These are phyloP conservation scores for Microplitis deprimator DNA, from an alignment of 2,888 invertebrate species.

Conservation along the genomic window DNA sequence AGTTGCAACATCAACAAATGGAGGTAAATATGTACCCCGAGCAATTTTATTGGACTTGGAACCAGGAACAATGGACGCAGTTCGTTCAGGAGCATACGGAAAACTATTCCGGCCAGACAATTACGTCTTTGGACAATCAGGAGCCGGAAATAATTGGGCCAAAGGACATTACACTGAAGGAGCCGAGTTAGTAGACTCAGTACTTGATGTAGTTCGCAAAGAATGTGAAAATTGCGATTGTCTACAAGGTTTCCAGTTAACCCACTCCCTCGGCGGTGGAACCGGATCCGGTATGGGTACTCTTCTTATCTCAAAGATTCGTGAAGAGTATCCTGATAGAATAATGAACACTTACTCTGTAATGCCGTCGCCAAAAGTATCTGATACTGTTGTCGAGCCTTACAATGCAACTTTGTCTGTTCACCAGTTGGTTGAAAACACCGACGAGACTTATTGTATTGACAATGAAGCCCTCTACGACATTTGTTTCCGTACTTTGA, in stretches of 20 bases:
- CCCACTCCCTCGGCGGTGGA: conserved; percentile 86
- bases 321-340: conserved; percentile 91
- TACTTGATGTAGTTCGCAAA: conserved; percentile 87
- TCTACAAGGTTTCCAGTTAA: conserved; percentile 87
- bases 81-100: conserved; percentile 77
- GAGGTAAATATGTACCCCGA: conserved; percentile 79
- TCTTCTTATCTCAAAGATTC: conserved; percentile 88
- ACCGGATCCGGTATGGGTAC: conserved; percentile 87
- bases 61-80: conserved; percentile 82
- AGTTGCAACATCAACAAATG: conserved; percentile 77
- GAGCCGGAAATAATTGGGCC: conserved; percentile 74
- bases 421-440: conserved; percentile 92
- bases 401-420: conserved; percentile 93
- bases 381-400: conserved; percentile 94
- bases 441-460: conserved; percentile 93
- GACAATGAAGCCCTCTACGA: conserved; percentile 95
- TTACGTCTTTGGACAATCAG: conserved; percentile 75
- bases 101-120: conserved; percentile 80
- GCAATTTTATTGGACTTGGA: conserved; percentile 79
- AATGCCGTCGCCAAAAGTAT: conserved; percentile 88
- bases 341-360: conserved; percentile 83
- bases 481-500: conserved; percentile 93
- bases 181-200: conserved; percentile 87
- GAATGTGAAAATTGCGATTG: conserved; percentile 95
- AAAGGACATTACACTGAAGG: conserved; percentile 96